Percentiles rank a stretch among this genome's conserved stretches.
Conservation (phyloP, 2,888 invertebrate species). For the Gasteruption jaculator region DNA sequence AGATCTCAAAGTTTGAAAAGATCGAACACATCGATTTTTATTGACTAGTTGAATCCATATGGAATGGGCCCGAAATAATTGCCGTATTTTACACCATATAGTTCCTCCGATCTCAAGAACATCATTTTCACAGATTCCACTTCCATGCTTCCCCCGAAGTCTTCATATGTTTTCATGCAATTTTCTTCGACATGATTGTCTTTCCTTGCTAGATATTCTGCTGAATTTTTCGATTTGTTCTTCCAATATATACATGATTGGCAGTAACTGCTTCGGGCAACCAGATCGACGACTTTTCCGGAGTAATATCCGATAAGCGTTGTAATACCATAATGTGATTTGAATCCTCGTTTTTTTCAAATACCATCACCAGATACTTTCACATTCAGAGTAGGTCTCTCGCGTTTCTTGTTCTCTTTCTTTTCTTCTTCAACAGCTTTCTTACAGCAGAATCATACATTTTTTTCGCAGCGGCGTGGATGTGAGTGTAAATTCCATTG, state of each 20-base stretch:
- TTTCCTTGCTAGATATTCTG: conserved; percentile 15
- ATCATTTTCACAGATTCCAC: conserved; percentile 11
- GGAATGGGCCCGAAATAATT: conserved; percentile 19
- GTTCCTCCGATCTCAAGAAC: conserved; percentile 10
- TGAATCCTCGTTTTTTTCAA: conserved; percentile 18
- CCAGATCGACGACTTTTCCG: conserved; percentile 19
- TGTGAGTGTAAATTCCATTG: conserved; percentile 13
- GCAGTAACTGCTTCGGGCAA: conserved; percentile 15
- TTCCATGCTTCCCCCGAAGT: conserved; percentile 12
- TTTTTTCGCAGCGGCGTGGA: conserved; percentile 12
- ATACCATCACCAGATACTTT: conserved; percentile 12
- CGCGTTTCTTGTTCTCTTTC: conserved; percentile 17
- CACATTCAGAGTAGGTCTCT: conserved; percentile 8
- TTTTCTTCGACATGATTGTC: conserved; percentile 13
- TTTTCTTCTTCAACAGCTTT: conserved; percentile 20
- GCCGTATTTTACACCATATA: conserved; percentile 13
- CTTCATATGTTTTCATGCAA: conserved; percentile 16
- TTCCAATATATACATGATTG: conserved; percentile 11
- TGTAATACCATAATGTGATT: conserved; percentile 15
- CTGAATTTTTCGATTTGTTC: conserved; percentile 12
- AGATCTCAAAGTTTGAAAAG: too few species aligned
- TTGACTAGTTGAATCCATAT: too few species aligned
- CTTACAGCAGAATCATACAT: conserved; percentile 14
- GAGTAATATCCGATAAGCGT: conserved; percentile 15
- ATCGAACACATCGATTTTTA: too few species aligned